phyloP scores from a whole-genome alignment of 92 coral and sea anemone species.

The Palythoa caribaeorum region DNA sequence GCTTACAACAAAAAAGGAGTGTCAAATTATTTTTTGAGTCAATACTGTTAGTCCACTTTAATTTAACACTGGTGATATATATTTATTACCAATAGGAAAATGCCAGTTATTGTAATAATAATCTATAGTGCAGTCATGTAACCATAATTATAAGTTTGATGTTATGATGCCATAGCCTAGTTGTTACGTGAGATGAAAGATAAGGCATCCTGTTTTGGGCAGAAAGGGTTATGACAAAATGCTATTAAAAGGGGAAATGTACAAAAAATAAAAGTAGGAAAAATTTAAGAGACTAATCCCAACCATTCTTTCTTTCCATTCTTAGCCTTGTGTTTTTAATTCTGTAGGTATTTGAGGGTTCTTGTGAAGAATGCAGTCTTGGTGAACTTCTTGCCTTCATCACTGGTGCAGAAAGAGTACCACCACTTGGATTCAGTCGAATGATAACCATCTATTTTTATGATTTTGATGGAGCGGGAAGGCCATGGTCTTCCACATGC shows the following conservation, averaged over 20 bases:
- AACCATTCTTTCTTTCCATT: not conserved
- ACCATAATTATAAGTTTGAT: not conserved
- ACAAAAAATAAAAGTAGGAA: not conserved
- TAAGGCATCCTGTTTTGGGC: too few species aligned
- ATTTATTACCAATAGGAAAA: not conserved
- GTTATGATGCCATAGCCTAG: not conserved
- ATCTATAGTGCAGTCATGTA: not conserved
- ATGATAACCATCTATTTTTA: constrained; percentile 36
- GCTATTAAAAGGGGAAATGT: not conserved
- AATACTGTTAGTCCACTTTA: not conserved
- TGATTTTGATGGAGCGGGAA: constrained; percentile 40
- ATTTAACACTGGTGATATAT: not conserved
- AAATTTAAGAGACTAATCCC: not conserved
- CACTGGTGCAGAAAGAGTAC: constrained; percentile 28
- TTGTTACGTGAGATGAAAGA: not conserved
- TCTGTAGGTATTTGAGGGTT: not conserved
- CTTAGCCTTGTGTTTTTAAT: not conserved
- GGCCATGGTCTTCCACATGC: constrained; percentile 39
- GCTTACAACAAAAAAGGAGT: not conserved
- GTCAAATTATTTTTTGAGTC: not conserved
- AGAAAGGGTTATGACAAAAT: not conserved
- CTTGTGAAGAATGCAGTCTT: not conserved
- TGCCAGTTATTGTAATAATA: not conserved
- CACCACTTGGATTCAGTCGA: constrained; percentile 24
- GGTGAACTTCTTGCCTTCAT: constrained; percentile 18